Percentiles rank a stretch among this genome's conserved stretches.
phyloP scores from a whole-genome alignment of 1,140 invertebrate genomes.

The Drosophila bifasciata region DNA sequence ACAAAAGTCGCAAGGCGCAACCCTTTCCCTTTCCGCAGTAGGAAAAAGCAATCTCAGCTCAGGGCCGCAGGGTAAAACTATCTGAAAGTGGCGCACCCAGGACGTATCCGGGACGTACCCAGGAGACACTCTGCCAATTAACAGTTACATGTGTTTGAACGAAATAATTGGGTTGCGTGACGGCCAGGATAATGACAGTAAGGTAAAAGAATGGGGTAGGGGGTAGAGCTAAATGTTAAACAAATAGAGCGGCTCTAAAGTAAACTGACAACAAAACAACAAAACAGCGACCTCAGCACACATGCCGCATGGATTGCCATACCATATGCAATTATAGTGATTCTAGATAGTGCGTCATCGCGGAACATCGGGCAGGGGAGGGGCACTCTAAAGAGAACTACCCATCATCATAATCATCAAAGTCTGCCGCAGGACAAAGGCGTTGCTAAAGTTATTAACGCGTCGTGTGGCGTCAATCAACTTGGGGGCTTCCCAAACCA shows the following conservation, averaged over 20 bases:
- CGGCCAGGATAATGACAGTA: constrained; percentile 36
- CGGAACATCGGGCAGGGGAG: constrained; percentile 6
- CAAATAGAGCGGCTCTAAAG: constrained; percentile 63
- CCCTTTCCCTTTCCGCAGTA: constrained; percentile 37
- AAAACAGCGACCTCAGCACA: constrained; percentile 20
- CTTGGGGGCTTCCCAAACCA: constrained; percentile 46
- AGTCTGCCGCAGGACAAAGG: constrained; percentile 73
- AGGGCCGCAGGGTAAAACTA: constrained; percentile 50
- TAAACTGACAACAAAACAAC: constrained; percentile 51
- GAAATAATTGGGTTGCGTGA: constrained; percentile 81
- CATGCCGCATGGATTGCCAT: constrained; percentile 32
- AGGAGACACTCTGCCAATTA: constrained; percentile 77
- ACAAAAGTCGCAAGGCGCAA: constrained; percentile 34
- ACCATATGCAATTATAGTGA: constrained; percentile 70
- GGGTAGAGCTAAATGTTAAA: constrained; percentile 62
- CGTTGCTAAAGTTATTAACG: constrained; percentile 83
- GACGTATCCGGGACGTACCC: constrained; percentile 48
- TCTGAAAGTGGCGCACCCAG: constrained; percentile 59
- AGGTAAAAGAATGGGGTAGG: not conserved
- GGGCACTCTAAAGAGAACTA: not conserved
- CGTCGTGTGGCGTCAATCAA: constrained; percentile 80
- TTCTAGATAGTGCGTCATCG: constrained; percentile 73
- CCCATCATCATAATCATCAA: constrained; percentile 57
- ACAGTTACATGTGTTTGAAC: constrained; percentile 79
- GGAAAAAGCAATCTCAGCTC: constrained; percentile 63